Conservation (phyloP, 2,888 invertebrate species). For the Megastigmus dorsalis region DNA sequence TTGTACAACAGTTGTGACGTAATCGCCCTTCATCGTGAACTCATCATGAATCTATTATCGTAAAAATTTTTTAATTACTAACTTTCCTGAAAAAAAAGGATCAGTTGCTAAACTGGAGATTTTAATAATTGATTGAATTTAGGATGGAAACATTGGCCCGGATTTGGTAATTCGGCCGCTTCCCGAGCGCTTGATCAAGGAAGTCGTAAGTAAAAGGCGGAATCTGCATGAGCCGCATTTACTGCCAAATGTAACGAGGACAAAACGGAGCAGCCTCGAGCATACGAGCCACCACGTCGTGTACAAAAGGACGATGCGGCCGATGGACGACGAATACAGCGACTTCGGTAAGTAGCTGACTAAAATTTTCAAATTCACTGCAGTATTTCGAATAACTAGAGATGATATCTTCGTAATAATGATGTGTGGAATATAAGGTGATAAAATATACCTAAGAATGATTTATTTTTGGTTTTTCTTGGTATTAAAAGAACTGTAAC, state of each 20-base stretch:
- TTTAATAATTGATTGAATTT: constrained; percentile 58
- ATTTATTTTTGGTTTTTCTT: no score
- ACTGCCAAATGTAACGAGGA: constrained; percentile 74
- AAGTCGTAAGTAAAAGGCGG: constrained; percentile 65
- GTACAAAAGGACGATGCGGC: constrained; percentile 80
- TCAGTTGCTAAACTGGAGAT: neutral
- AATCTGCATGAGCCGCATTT: constrained; percentile 64
- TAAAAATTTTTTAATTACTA: neutral
- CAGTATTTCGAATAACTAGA: no score
- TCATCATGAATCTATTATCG: no score
- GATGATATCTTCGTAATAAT: no score
- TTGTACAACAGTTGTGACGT: no score
- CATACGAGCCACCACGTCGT: constrained; percentile 83
- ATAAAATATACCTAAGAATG: no score
- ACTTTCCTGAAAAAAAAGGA: neutral
- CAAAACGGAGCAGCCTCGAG: constrained; percentile 73
- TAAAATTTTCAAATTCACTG: no score
- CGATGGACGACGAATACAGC: constrained; percentile 80
- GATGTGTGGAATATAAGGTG: no score
- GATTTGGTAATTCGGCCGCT: constrained; percentile 91
- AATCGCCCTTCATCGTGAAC: no score
- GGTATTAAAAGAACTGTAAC: no score
- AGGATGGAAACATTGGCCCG: constrained; percentile 95
- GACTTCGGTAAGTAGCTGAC: constrained; percentile 88
- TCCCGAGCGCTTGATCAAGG: constrained; percentile 80